phyloP scores from a whole-genome alignment of 2,113 vertebrate genomes.

The Fulica atra region DNA sequence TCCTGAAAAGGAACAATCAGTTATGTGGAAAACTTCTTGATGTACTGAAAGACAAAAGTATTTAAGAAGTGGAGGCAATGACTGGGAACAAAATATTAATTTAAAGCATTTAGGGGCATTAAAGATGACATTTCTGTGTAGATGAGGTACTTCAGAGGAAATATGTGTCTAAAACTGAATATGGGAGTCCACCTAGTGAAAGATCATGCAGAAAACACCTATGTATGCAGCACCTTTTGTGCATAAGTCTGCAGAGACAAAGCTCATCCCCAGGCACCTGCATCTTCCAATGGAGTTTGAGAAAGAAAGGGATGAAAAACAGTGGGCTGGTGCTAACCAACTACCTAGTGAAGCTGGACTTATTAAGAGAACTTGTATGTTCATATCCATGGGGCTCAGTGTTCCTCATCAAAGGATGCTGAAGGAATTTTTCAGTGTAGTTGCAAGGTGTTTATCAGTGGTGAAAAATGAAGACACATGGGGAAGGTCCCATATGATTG shows the following conservation, averaged over 20 bases:
- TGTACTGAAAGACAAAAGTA: background rate
- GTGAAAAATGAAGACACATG: background rate
- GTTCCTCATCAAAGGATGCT: background rate
- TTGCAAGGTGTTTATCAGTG: background rate
- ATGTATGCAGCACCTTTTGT: background rate
- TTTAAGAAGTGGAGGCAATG: background rate
- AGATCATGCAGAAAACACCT: background rate
- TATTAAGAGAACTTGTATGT: background rate
- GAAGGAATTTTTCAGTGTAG: background rate
- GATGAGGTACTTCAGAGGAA: background rate
- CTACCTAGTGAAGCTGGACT: background rate
- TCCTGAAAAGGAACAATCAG: too few species aligned
- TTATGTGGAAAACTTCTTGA: background rate
- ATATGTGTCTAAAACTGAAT: background rate
- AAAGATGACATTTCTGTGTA: background rate
- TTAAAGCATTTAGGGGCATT: background rate
- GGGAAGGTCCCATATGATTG: background rate
- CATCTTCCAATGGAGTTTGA: background rate
- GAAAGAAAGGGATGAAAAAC: background rate
- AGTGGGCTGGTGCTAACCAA: background rate
- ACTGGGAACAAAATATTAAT: background rate
- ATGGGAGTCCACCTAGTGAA: background rate
- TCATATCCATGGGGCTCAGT: background rate
- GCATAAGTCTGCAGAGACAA: background rate
- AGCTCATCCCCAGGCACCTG: background rate